These are phyloP conservation scores for Pipa parva DNA, from an alignment of 2,113 vertebrate genomes.

Conservation along the genomic window DNA sequence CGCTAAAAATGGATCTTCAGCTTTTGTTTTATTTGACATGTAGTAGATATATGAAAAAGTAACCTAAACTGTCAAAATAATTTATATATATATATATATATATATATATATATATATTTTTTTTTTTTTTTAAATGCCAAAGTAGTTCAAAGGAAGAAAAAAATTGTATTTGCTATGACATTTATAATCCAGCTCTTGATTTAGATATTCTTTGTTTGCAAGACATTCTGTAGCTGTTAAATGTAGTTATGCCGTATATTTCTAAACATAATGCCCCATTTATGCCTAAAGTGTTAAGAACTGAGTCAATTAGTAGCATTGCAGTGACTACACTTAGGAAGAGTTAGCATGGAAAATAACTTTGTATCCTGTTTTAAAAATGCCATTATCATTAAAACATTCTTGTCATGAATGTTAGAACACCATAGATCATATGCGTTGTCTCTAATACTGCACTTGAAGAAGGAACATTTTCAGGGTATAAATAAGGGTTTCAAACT, in stretches of 20 bases:
- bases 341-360: too few species aligned
- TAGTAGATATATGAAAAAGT: constrained; percentile 52
- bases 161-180: constrained; percentile 60
- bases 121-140: constrained; percentile 62
- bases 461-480: too few species aligned
- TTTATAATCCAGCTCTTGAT: constrained; percentile 60
- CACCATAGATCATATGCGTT: too few species aligned
- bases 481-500: too few species aligned
- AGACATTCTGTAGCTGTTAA: constrained; percentile 52
- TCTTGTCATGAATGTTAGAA: too few species aligned
- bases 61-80: constrained; percentile 58
- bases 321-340: too few species aligned
- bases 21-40: constrained; percentile 55
- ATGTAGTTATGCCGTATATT: constrained; percentile 56
- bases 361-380: too few species aligned
- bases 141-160: constrained; percentile 56
- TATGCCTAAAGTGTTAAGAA: constrained; percentile 61
- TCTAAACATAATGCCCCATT: constrained; percentile 65
- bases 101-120: too few species aligned
- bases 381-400: too few species aligned
- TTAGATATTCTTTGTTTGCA: constrained; percentile 60
- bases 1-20: constrained; percentile 48
- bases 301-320: constrained; percentile 65
- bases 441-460: too few species aligned
- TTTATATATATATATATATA: constrained; percentile 60